Percentiles rank a stretch among this genome's conserved stretches.
Evolutionary conservation across 2,888 invertebrate genomes (phyloP).

Genomic region (Agrotis segetum): DNA sequence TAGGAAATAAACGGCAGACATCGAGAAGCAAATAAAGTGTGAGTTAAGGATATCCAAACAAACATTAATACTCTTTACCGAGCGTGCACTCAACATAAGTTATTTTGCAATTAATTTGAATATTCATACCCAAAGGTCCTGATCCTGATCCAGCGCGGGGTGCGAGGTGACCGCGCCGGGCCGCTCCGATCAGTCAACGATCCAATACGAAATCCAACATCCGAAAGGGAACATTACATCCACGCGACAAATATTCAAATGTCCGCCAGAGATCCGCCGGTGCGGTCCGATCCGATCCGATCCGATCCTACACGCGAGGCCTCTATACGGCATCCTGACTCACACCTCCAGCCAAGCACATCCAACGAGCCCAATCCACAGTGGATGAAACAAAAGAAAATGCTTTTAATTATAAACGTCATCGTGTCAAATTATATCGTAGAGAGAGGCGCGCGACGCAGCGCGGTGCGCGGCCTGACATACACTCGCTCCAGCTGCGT

Average conservation of each 20-base stretch:
- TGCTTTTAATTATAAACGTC: constrained; percentile 83
- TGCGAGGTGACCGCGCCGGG: constrained; percentile 51
- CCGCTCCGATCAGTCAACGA: constrained; percentile 58
- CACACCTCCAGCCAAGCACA: constrained; percentile 86
- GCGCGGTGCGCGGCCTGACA: background rate
- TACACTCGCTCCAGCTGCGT: constrained; percentile 1
- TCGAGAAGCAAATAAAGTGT: constrained; percentile 85
- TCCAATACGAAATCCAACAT: constrained; percentile 69
- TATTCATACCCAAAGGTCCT: constrained; percentile 88
- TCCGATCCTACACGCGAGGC: constrained; percentile 74
- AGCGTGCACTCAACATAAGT: constrained; percentile 89
- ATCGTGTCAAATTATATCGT: constrained; percentile 50
- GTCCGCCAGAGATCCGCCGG: constrained; percentile 74
- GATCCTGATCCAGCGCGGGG: constrained; percentile 67
- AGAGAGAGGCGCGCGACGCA: constrained; percentile 18
- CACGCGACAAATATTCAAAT: constrained; percentile 65
- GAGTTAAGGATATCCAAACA: constrained; percentile 82
- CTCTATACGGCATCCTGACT: constrained; percentile 76
- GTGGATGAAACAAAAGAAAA: constrained; percentile 91
- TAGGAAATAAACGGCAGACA: constrained; percentile 74
- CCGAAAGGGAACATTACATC: constrained; percentile 71
- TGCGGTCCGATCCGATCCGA: constrained; percentile 76
- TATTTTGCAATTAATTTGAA: constrained; percentile 86
- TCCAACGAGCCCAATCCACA: constrained; percentile 89
- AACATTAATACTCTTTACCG: constrained; percentile 79